phyloP scores from a whole-genome alignment of 1,140 invertebrate species.

The Eulimnadia texana region DNA sequence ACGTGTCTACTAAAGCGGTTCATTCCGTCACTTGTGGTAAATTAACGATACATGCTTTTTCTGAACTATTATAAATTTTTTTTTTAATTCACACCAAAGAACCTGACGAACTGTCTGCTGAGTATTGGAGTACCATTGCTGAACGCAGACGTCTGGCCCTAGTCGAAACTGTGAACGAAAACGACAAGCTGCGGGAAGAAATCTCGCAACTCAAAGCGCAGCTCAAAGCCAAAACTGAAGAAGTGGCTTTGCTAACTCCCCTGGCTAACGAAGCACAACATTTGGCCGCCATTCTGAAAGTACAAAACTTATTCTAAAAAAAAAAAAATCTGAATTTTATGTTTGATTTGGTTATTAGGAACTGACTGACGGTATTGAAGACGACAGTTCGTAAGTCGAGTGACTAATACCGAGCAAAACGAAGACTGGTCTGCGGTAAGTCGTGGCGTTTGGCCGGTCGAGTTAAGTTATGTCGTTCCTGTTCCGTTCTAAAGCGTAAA shows the following conservation, averaged over 20 bases:
- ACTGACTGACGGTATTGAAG: not conserved
- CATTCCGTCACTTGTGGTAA: not conserved
- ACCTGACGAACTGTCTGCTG: not conserved
- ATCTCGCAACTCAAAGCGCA: not conserved
- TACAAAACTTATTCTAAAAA: not conserved
- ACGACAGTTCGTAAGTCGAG: no score
- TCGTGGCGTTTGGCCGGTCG: no score
- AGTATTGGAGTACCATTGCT: constrained; percentile 7
- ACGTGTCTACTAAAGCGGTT: not conserved
- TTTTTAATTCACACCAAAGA: not conserved
- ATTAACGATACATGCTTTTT: not conserved
- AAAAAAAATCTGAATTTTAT: not conserved
- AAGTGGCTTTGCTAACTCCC: constrained; percentile 1
- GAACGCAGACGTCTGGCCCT: not conserved
- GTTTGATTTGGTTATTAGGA: not conserved
- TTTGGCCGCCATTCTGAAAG: constrained; percentile 7
- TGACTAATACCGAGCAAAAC: no score
- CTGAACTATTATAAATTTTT: not conserved
- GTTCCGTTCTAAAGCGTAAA: no score
- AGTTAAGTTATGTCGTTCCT: no score
- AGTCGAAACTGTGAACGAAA: not conserved
- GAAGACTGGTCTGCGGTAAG: no score
- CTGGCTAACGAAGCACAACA: constrained; percentile 9
- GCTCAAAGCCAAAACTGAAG: not conserved
- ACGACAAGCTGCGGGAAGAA: not conserved